Evolutionary conservation across 2,888 invertebrate species (phyloP).

Genomic region (Meteorus cinctellus): DNA sequence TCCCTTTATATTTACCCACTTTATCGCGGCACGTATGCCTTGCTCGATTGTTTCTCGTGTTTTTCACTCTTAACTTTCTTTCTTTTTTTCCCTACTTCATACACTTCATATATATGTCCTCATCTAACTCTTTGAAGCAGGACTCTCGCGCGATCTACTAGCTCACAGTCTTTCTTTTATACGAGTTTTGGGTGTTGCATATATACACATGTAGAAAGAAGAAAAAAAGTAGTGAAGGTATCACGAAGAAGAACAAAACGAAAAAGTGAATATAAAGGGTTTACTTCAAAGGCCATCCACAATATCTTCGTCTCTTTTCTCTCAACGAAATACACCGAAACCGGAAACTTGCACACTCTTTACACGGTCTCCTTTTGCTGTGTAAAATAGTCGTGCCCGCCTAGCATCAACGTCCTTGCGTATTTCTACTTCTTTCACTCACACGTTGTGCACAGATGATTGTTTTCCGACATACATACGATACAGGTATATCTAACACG

Average conservation of each 20-base stretch:
- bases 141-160: not conserved
- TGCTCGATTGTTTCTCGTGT: slow-evolving; percentile 29
- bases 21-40: slow-evolving; percentile 37
- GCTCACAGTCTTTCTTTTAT: slow-evolving; percentile 29
- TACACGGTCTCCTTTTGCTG: slow-evolving; percentile 48
- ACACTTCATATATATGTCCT: not conserved
- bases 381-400: slow-evolving; percentile 47
- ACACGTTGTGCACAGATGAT: slow-evolving; percentile 59
- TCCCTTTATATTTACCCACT: not conserved
- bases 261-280: slow-evolving; percentile 11
- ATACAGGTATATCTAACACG: not conserved
- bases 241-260: slow-evolving; percentile 1
- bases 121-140: slow-evolving; percentile 14
- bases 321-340: slow-evolving; percentile 56
- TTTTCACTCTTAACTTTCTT: slow-evolving; percentile 5
- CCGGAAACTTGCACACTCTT: slow-evolving; percentile 52
- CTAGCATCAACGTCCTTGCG: slow-evolving; percentile 47
- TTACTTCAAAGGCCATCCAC: slow-evolving; percentile 58
- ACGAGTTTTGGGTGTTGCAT: slow-evolving; percentile 1
- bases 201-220: not conserved
- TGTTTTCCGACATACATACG: slow-evolving; percentile 54
- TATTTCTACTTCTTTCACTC: slow-evolving; percentile 49
- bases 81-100: not conserved
- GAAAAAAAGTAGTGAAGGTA: slow-evolving; percentile 16
- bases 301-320: slow-evolving; percentile 55